Evolutionary conservation across 2,888 invertebrate species (phyloP), one percentile per base, ranked within the genome.

Genomic region (Dolichomitus sp.): DNA sequence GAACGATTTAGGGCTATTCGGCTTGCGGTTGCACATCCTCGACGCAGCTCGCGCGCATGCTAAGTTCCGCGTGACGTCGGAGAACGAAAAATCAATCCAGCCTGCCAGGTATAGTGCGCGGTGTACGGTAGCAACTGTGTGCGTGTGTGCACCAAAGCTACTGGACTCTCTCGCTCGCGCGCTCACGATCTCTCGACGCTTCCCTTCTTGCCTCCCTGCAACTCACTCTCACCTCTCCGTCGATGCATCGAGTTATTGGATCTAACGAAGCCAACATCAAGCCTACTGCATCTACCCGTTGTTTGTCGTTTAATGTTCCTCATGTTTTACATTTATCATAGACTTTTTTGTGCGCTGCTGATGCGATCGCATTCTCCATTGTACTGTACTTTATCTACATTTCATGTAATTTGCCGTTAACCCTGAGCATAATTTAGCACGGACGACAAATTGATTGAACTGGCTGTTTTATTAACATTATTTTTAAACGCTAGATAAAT

Each of bases 61-160:
- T 87, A 85, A 83, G 80, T 87, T 83, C 83, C 75, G 66, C 19
- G 83, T 89, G 89, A 90, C 90, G 91, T 91, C 89, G 90, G 86
- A 69, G 76, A 84, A 84, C 84, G 90, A 89, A 91, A 91, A 91
- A 91, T 91, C 91, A 90, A 91, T 91, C 89, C 89, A 89, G 88
- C 88, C 84, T 85, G 86, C 81, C 80, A 83, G 84, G 84, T 81
- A 85, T 84, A 84, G 87, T 83, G 87, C 57, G 57, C 59, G 59
- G 59, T 59, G 82, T 86, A 87, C 85, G 84, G 85, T 81, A 86
- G 23, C 77, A 65, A 76, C 57, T 72, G 76, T 84, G 70, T 45
- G 52, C 69, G 74, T 80, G 50, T 57, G 74, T 75, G 79, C 79
- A 75, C 61, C 68, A 54, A 48, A 80, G 61, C 73, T 66, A 72